A percentile compares a stretch with the other conserved stretches of the same genome.
These are phyloP conservation scores for Drosophila vallismaia DNA, from an alignment of 2,888 invertebrate species.

Conservation along the genomic window DNA sequence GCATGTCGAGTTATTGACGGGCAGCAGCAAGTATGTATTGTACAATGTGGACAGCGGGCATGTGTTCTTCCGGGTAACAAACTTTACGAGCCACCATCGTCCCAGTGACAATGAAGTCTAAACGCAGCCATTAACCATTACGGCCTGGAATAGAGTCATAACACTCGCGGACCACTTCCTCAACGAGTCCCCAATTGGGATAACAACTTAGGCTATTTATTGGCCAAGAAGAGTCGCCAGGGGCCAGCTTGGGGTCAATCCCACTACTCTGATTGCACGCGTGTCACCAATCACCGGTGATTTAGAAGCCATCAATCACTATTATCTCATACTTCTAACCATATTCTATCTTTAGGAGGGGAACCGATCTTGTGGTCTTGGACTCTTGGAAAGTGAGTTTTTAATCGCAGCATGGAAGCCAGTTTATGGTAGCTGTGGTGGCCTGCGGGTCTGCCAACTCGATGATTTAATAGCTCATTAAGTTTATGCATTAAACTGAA, in stretches of 20 bases:
- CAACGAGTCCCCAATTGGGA: constrained; percentile 11
- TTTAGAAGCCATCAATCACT: constrained; percentile 15
- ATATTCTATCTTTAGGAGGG: neutral
- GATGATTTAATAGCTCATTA: constrained; percentile 49
- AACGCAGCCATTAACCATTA: neutral
- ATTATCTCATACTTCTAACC: neutral
- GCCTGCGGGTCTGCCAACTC: constrained; percentile 27
- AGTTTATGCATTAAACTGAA: constrained; percentile 29
- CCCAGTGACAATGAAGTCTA: neutral
- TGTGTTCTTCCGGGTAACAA: neutral
- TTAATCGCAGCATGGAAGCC: too few species aligned
- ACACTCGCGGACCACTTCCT: constrained; percentile 16
- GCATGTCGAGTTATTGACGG: constrained; percentile 2
- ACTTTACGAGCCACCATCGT: neutral
- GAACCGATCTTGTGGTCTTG: constrained; percentile 6
- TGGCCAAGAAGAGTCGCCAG: neutral
- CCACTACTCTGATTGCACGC: neutral
- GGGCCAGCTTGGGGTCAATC: neutral
- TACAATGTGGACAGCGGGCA: constrained; percentile 19
- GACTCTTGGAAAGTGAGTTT: constrained; percentile 36
- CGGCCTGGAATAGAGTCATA: neutral
- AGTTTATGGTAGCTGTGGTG: too few species aligned
- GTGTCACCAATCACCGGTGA: neutral
- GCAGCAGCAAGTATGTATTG: neutral
- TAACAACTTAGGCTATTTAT: constrained; percentile 1